Evolutionary conservation across 1,140 invertebrate genomes (phyloP), one percentile per base, ranked within the genome.

Genomic region (Drosophila obscura): DNA sequence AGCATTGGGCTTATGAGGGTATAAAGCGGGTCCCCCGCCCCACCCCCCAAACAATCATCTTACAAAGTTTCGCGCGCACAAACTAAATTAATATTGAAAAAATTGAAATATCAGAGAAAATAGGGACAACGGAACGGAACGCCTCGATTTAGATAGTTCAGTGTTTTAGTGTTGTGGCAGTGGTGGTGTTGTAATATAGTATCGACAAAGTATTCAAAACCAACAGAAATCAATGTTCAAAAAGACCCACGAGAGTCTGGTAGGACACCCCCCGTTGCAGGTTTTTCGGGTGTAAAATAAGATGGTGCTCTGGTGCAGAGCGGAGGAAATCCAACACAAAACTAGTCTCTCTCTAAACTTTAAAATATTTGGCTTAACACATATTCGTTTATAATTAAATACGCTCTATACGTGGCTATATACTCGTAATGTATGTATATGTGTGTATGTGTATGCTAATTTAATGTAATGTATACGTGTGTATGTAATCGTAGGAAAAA

Each of bases 361-460:
- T 87, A 82, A 85, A 82, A 72, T 87, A 87, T 82, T 87, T 88
- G 83, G 82, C 82, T 87, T 87, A 85, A 85, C 62, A 85, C 62
- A 73, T 85, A 88, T 87, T 82, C 71, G 71, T 79, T 88, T 88
- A 88, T 88, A 77, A 76, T 87, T 82, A 87, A 82, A 82, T 88
- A 88, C 65, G 53, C 61, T 73, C 58, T 73, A 73, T 65, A 80
- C 31, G 31, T 9, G 31, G 75, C 50, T 73, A 73, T 65, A 80
- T 79, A 58, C 72, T 81, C 35, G 65, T 64, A 64, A 65, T 81
- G 57, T 63, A 68, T 77, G 64, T 77, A 65, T 77, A 55, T 81
- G 61, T 84, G 72, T 77, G 76, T 84, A 73, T 65, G 55, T 85
- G 35, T 39, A 39, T 39, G 35, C 62, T 64, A 64, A 73, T 81